Evolutionary conservation across 1,140 invertebrate genomes (phyloP), one percentile per base, ranked within the genome.

Genomic region (Paraescarpia echinospica): DNA sequence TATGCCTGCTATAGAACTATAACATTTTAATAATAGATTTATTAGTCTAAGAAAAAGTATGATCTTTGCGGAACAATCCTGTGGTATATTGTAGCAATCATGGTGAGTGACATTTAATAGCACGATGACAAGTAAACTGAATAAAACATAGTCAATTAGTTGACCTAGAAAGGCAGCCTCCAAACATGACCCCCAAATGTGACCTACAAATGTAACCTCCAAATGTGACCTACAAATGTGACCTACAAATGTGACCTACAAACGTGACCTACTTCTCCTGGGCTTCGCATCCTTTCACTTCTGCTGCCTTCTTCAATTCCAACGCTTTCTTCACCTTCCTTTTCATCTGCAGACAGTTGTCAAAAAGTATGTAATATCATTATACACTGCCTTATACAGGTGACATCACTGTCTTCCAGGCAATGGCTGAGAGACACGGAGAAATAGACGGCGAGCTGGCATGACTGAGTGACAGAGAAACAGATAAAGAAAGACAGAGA

Each of bases 181-280:
- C 59, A 33, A 51, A 33, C n/a, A 89, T 34, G n/a, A 92, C 33
- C 14, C 33, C n/a, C n/a, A n/a, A n/a, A 89, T 34, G 34, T 89
- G 41, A 91, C 35, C 33, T 31, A 34, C 89, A 51, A 18, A 48
- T 4, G 92, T 35, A 12, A 33, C 41, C 34, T 34, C 14, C 34
- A 89, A 51, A 35, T n/a, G 22, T 12, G 59, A 93, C 94, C 92
- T 93, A 95, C 95, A 89, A 35, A 89, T 34, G 34, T 89, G 41
- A 91, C 35, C 33, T 31, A 34, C 89, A 51, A 18, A 48, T 4
- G 92, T 35, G 33, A 33, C 41, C 34, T 34, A 89, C 34, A 89
- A 51, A 35, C 34, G 22, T 12, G 59, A 93, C 94, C 92, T 93
- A 95, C 95, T 94, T 95, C 89, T 95, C 94, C 89, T 93, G 93